These are phyloP conservation scores for Melinopterus prodromus DNA, from an alignment of 2,888 invertebrate species.

Conservation along the genomic window DNA sequence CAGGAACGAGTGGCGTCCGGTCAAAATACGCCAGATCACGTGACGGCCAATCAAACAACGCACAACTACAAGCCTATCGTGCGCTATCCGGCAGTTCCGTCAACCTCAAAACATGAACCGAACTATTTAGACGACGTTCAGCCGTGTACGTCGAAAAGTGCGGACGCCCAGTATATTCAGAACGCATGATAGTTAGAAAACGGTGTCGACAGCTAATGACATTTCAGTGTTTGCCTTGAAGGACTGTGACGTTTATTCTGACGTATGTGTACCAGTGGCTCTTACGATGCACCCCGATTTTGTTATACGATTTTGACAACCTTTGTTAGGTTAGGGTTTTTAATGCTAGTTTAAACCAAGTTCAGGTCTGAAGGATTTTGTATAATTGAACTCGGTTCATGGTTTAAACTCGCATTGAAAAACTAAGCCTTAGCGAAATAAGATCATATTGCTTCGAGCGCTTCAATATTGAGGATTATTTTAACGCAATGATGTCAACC, in stretches of 20 bases:
- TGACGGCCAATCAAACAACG: constrained; percentile 56
- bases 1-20: constrained; percentile 58
- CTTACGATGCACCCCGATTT: too few relatives aligned
- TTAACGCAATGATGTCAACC: neutral
- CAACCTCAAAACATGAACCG: constrained; percentile 62
- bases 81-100: constrained; percentile 56
- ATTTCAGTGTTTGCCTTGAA: constrained; percentile 33
- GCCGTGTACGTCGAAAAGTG: constrained; percentile 61
- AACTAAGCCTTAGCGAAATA: too few relatives aligned
- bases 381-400: too few relatives aligned
- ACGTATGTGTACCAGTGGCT: too few relatives aligned
- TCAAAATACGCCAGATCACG: constrained; percentile 54
- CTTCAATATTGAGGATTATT: neutral
- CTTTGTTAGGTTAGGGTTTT: too few relatives aligned
- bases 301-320: too few relatives aligned
- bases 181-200: constrained; percentile 55
- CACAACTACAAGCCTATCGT: constrained; percentile 60
- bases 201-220: constrained; percentile 37
- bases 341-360: too few relatives aligned
- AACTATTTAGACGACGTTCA: constrained; percentile 61
- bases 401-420: too few relatives aligned
- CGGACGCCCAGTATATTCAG: constrained; percentile 52
- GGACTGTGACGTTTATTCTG: too few relatives aligned
- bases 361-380: too few relatives aligned
- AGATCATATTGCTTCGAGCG: neutral